Base-by-base conservation (phyloP, 2,113 vertebrate species). In the Spea bombifrons region DNA sequence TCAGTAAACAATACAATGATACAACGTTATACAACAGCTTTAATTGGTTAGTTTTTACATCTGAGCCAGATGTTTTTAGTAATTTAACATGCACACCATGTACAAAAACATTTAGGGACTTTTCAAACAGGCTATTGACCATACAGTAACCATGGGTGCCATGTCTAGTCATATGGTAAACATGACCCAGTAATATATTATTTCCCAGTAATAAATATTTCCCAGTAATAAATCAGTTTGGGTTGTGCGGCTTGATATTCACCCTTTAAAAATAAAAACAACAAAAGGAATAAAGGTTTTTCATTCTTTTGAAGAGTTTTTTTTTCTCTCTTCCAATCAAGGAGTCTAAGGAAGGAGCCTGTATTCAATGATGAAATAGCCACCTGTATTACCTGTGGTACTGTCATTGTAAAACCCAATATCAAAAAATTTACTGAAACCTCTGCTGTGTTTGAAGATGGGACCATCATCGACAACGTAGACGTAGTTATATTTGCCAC, bases 401-500 rank as follows among this genome's bases (percentile, higher is more conserved):
- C 84, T 0, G 53, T 97, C 3, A 80, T 89, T 45, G 67, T 97
- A 64, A 97, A 94, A 84, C 84, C 92, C 0, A 87, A 94, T 0
- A 85, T 96, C 64, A 89, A 81, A 72, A 82, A 85, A 64, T 94
- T 97, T 84, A 89, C 83, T 4, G 90, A 89, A 57, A 91, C 90
- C 0, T 89, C 90, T 0, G 86, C 92, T 9, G 71, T 92, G 3
- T 97, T 96, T 87, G 90, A 95, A 71, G 94, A 97, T n/a, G 91
- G 90, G 0, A 91, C 90, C 0, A 47, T 84, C 63, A 93, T 94
- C 85, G 85, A 94, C 5, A 83, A 88, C 8, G 87, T 95, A 0
- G 91, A 96, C 61, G 85, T 65, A 3, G 88, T 97, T 65, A 83
- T 97, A 73, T 96, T 97, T 55, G 94, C 94, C 73, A 96, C 95